phyloP scores from a whole-genome alignment of 1,140 invertebrate species.

The Mercenaria mercenaria region DNA sequence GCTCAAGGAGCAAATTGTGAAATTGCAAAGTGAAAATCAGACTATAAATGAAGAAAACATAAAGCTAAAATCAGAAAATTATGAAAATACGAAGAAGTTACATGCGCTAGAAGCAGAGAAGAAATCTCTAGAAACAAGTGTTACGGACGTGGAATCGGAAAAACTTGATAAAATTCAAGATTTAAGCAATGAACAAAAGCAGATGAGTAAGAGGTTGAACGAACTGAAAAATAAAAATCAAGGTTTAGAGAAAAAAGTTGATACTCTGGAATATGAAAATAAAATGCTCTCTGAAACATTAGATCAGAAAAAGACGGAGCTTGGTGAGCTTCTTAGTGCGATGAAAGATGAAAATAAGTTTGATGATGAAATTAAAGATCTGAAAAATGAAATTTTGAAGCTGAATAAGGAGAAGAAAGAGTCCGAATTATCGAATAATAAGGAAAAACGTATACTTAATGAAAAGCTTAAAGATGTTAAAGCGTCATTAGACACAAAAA shows the following conservation, averaged over 20 bases:
- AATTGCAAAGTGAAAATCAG: conserved; percentile 73
- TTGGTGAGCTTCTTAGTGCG: conserved; percentile 67
- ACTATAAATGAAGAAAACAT: conserved; percentile 71
- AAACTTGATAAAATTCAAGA: conserved; percentile 66
- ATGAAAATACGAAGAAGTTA: conserved; percentile 65
- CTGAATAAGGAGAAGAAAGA: conserved; percentile 64
- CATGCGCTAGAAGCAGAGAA: conserved; percentile 67
- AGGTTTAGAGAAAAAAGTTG: conserved; percentile 58
- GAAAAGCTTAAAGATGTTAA: conserved; percentile 51
- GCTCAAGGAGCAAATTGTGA: conserved; percentile 71
- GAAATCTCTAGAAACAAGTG: conserved; percentile 52
- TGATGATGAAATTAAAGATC: conserved; percentile 70
- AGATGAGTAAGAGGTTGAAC: conserved; percentile 51
- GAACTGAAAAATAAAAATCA: conserved; percentile 48
- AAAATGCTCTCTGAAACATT: conserved; percentile 68
- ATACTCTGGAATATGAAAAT: conserved; percentile 68
- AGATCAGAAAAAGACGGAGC: conserved; percentile 70
- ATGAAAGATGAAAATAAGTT: conserved; percentile 75
- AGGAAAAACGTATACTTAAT: conserved; percentile 39
- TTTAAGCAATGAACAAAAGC: conserved; percentile 65
- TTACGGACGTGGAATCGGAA: conserved; percentile 53
- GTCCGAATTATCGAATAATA: conserved; percentile 48
- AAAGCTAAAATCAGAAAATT: conserved; percentile 68
- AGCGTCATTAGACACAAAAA: conserved; percentile 32
- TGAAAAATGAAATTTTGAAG: conserved; percentile 61